Percentiles rank a stretch among this genome's conserved stretches.
Evolutionary conservation across 92 coral and sea anemone genomes (phyloP).

Genomic region (Parazoanthus atlanticus): DNA sequence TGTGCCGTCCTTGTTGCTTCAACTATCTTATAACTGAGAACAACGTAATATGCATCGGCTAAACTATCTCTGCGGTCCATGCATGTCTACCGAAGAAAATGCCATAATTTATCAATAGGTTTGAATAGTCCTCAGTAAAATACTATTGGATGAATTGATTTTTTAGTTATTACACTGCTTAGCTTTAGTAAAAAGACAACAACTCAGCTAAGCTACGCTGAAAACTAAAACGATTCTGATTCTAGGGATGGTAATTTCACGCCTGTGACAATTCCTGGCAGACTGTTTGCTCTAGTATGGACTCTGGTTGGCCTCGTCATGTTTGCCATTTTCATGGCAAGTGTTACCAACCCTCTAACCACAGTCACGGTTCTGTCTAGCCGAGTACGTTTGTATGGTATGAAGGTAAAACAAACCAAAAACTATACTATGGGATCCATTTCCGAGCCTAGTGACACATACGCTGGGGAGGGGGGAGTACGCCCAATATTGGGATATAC

Average conservation of each 20-base stretch:
- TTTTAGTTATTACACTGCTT: not conserved
- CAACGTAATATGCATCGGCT: too few species aligned
- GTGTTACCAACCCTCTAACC: conserved; percentile 24
- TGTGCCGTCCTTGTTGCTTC: too few species aligned
- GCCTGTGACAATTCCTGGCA: conserved; percentile 28
- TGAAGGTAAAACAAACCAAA: not conserved
- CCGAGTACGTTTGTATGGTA: not conserved
- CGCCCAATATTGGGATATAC: too few species aligned
- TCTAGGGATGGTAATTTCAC: not conserved
- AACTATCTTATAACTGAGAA: too few species aligned
- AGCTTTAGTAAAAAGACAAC: not conserved
- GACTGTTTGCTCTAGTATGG: conserved; percentile 38
- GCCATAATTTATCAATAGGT: too few species aligned
- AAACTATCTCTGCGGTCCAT: too few species aligned
- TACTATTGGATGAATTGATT: too few species aligned
- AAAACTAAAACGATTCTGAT: not conserved
- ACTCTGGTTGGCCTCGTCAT: conserved; percentile 33
- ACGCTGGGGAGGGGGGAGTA: not conserved
- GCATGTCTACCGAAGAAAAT: too few species aligned
- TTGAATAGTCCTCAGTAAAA: too few species aligned
- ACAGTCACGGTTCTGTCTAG: not conserved
- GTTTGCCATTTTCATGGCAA: conserved; percentile 3
- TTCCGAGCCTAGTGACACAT: not conserved
- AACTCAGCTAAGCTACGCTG: not conserved
- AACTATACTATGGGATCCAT: too few species aligned